Percentiles rank a stretch among this genome's conserved stretches.
Conservation (phyloP, 2,888 invertebrate species). For the Andrena camellia region DNA sequence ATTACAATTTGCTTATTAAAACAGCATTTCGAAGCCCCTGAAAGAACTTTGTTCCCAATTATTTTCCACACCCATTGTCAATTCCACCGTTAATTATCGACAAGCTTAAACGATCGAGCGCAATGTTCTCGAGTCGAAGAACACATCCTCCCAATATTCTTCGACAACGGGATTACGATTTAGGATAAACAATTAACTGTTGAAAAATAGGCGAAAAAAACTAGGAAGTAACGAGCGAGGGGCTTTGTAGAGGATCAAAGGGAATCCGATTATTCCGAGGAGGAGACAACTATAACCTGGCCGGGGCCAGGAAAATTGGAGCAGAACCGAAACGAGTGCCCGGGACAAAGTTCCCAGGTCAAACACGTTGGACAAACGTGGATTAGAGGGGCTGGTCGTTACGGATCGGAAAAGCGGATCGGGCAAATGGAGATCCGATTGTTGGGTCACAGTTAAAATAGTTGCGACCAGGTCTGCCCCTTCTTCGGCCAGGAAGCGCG, state of each 20-base stretch:
- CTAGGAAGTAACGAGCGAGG: slow-evolving; percentile 22
- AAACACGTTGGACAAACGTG: slow-evolving; percentile 47
- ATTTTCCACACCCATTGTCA: not conserved
- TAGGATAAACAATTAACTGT: slow-evolving; percentile 31
- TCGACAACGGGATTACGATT: not conserved
- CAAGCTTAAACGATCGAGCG: not conserved
- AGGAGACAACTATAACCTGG: not conserved
- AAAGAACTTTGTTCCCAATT: too few relatives aligned
- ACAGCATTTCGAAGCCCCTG: too few relatives aligned
- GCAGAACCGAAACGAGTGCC: slow-evolving; percentile 31
- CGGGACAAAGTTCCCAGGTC: slow-evolving; percentile 51
- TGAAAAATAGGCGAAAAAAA: slow-evolving; percentile 30
- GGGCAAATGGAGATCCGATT: slow-evolving; percentile 51
- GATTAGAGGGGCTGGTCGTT: slow-evolving; percentile 49
- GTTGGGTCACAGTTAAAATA: slow-evolving; percentile 49
- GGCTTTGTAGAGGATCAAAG: slow-evolving; percentile 37
- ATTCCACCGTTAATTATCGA: not conserved
- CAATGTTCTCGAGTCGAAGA: not conserved
- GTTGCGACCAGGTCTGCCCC: slow-evolving; percentile 11
- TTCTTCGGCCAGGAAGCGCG: slow-evolving; percentile 20
- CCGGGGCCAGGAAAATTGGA: slow-evolving; percentile 28
- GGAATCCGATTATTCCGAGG: slow-evolving; percentile 45
- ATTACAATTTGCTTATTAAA: too few relatives aligned
- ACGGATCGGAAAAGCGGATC: slow-evolving; percentile 26
- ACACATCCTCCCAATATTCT: not conserved